Base-by-base conservation (phyloP, 2,113 vertebrate genomes). In the Macheiramphus alcinus region DNA sequence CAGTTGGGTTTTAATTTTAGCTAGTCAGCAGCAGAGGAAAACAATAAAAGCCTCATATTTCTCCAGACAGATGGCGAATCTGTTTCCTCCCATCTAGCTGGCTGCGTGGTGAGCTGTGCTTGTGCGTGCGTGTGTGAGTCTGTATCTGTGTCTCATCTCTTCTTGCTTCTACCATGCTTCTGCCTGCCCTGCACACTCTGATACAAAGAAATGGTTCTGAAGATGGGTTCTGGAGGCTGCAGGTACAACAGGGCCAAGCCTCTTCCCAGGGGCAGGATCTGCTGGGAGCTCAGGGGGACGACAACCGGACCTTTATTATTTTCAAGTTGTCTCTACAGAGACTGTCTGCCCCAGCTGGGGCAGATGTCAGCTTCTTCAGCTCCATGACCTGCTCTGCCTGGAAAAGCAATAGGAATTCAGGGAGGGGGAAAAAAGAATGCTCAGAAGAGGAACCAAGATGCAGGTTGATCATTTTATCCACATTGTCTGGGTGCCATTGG, bases 11-110 rank as follows among this genome's bases (percentile, higher is more conserved):
- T 75, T 91, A 92, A 70, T 86, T 94, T 95, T 90, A 94, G 80
- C 66, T 95, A 82, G 73, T 66, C 74, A 89, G 70, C 45, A 91
- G n/a, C 36, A 92, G 61, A 92, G 34, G 40, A 78, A 86, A 93
- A 80, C 65, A 94, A 89, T 52, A 63, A 42, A 93, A 91, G 58
- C 38, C 34, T 84, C 19, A 32, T 34, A 66, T n/a, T 76, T 45
- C 88, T 94, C 29, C 48, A 75, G 58, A 53, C 93, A 95, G 73
- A 70, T 85, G 88, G 80, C 0, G 0, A 65, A 58, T 91, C 71
- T 56, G 6, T 27, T 84, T 86, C 47, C 43, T 79, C 20, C n/a
- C 6, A 1, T 50, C 48, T 53, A 32, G 38, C 23, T 88, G 82
- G 19, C 72, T 80, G 40, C 0, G 0, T 26, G 34, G 19, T 38